Base-by-base conservation (phyloP, 1,140 invertebrate species). In the Nixonia krombeini region DNA sequence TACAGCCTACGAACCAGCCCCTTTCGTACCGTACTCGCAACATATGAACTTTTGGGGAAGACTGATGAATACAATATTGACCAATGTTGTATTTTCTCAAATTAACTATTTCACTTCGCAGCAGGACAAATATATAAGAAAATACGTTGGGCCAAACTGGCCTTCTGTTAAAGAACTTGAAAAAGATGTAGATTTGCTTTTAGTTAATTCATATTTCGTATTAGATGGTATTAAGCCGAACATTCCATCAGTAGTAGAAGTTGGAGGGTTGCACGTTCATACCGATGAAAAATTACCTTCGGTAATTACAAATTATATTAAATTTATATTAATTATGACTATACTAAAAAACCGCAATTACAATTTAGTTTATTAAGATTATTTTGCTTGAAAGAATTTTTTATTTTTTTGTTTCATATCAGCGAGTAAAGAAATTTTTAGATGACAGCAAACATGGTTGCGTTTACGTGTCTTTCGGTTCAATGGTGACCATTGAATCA, bases 371-470 rank as follows among this genome's bases (percentile, higher is more conserved):
- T n/a, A n/a, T n/a, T n/a, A n/a, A n/a, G n/a, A n/a, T 38, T 17
- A 45, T 35, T n/a, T 7, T 12, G 7, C 10, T 15, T 12, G 2
- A n/a, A 38, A 18, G 1, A 1, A 38, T 18, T n/a, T 46, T 9
- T 16, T 37, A 40, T 23, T 31, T 15, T 46, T 23, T 31, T 10
- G 13, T 31, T 33, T 13, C 21, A 3, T 16, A 52, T 28, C 56
- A 89, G 87, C 86, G 89, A 69, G 58, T 89, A 7, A 75, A 88
- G 71, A 74, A 84, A 28, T 85, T 89, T 61, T 76, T 91, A 16
- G 87, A 90, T 51, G 72, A 76, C 8, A 74, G 74, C 21, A 68
- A 59, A 23, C 55, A 80, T 13, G 83, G 83, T 15, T 74, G 85
- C 15, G 76, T 87, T 4, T 85, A 82, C 49, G 73, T 87, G n/a